Base-by-base conservation (phyloP, 2,797 vertebrate species). In the Nannoperca obscura region DNA sequence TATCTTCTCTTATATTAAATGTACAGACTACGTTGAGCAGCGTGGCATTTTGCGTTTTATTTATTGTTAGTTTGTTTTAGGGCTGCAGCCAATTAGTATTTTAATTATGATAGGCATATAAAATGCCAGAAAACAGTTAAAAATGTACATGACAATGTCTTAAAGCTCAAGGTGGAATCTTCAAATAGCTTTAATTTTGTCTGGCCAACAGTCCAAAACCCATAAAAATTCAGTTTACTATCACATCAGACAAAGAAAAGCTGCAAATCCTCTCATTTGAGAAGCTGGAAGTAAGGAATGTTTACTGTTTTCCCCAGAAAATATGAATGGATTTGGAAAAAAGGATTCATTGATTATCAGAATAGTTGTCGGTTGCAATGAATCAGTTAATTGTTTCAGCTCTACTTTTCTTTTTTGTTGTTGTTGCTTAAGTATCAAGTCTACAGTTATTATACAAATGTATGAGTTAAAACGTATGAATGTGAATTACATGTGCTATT, bases 221-320 rank as follows among this genome's bases (percentile, higher is more conserved):
- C 42, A 15, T 30, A 15, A 24, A 70, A 76, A 80, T 70, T 52
- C 22, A 36, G 17, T 68, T 55, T 80, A 17, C 46, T n/a, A 6
- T 71, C 61, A 69, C 32, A 3, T 9, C 36, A 78, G 81, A 81
- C 68, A 70, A 80, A 85, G 65, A 55, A 52, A 65, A 62, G 19
- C 36, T 36, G 9, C 53, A 60, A 61, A 42, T 42, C 36, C 22
- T 76, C 49, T 67, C 15, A 55, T 61, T 69, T 67, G 9, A 53
- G 46, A 63, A 54, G n/a, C 40, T 66, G 10, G 4, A 67, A 24
- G 1, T 2, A 32, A 32, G 19, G 5, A 7, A 62, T 74, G 46
- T 52, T 66, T 34, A 2, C 0, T 58, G 52, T 49, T 47, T 82
- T 65, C 24, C 0, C 7, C 53, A 1, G 0, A 24, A 58, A 47